These are phyloP conservation scores for Gallinago stenura DNA, from an alignment of 2,797 vertebrate species.

Conservation along the genomic window DNA sequence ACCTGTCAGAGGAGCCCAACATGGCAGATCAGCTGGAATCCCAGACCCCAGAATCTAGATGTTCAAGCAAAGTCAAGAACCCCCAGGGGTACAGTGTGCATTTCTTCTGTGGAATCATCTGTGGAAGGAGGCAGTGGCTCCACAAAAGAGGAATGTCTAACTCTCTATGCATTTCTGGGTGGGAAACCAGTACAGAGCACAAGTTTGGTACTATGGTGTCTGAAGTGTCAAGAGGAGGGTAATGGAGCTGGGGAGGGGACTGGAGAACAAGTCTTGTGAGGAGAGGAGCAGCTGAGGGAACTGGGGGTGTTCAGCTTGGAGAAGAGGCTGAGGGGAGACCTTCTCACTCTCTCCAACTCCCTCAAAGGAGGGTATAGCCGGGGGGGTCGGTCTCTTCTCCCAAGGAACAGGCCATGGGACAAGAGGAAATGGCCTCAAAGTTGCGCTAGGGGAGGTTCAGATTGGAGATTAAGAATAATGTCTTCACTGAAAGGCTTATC, in stretches of 20 bases:
- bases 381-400: not conserved
- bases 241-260: not conserved
- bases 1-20: not conserved
- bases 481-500: not conserved
- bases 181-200: not conserved
- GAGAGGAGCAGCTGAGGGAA: not conserved
- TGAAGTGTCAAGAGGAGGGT: not conserved
- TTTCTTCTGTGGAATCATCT: not conserved
- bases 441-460: not conserved
- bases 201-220: not conserved
- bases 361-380: not conserved
- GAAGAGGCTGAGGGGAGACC: not conserved
- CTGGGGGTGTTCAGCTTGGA: not conserved
- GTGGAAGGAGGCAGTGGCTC: not conserved
- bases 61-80: not conserved
- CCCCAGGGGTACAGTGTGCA: rapidly evolving
- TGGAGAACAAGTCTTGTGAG: not conserved
- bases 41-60: not conserved
- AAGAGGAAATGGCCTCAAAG: not conserved
- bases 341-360: not conserved
- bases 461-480: not conserved
- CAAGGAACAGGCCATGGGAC: not conserved
- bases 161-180: not conserved
- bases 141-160: not conserved
- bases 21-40: not conserved